A percentile compares a stretch with the other conserved stretches of the same genome.
These are phyloP conservation scores for Callopanchax toddi DNA, from an alignment of 2,113 vertebrate genomes.

Conservation along the genomic window DNA sequence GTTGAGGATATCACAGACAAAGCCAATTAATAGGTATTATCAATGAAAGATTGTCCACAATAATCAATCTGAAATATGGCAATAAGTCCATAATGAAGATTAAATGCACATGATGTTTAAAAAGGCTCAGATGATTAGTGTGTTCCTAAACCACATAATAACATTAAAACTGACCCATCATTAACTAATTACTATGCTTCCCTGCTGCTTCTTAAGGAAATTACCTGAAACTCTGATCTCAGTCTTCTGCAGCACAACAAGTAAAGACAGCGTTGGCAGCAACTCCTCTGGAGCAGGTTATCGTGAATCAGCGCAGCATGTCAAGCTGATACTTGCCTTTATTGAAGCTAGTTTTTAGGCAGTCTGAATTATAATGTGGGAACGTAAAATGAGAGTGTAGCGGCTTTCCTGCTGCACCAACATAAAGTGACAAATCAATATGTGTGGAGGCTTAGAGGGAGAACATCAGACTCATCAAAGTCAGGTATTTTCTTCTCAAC, in stretches of 20 bases:
- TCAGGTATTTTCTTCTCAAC: background rate
- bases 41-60: no score
- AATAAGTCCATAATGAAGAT: no score
- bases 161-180: conserved; percentile 22
- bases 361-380: conserved; percentile 4
- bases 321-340: conserved; percentile 3
- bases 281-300: background rate
- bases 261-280: background rate
- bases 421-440: conserved; percentile 34
- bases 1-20: no score
- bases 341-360: conserved; percentile 3
- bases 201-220: background rate
- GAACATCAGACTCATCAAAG: background rate
- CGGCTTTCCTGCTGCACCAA: background rate
- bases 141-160: background rate
- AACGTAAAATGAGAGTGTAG: background rate
- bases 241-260: background rate
- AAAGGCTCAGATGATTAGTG: background rate
- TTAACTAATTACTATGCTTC: conserved; percentile 5
- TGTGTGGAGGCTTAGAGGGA: background rate
- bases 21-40: no score
- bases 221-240: background rate
- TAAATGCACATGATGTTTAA: background rate
- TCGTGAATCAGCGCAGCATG: background rate
- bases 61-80: no score